Base-by-base conservation (phyloP, 2,113 vertebrate genomes). In the Myrmophylax atrothorax region DNA sequence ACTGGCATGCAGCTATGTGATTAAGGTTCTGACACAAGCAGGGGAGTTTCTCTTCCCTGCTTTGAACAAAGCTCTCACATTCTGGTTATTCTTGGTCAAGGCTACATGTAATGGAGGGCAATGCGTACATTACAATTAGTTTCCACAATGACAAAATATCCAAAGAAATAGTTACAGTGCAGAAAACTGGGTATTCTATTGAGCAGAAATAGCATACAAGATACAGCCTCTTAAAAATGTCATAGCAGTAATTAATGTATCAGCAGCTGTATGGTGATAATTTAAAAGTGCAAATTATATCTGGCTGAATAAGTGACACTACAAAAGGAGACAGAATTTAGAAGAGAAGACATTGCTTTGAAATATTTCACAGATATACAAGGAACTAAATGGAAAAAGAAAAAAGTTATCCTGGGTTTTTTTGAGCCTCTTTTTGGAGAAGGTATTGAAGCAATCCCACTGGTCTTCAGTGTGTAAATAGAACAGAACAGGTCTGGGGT, bases 211-310 rank as follows among this genome's bases (percentile, higher is more conserved):
- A 68, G 26, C 18, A 29, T 29, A 67, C 23, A 87, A 89, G 74
- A 50, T 66, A 75, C 31, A 85, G 60, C 46, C 91, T 96, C 40
- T n/a, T 44, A 82, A 90, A 95, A 95, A 81, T 44, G 33, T 70
- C 24, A 70, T 46, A 33, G 37, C 29, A 49, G 38, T 79, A 90
- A 90, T 95, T 93, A 94, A 68, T 12, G 35, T 22, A 37, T 90
- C 72, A 56, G 53, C 25, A n/a, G 33, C 46, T 87, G 33, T 40
- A n/a, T 18, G 46, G 58, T 63, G 60, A 42, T 76, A 58, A 67
- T 67, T 76, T 93, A 47, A 31, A 95, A 76, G 37, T 14, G 31
- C 53, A 73, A 82, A 84, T 23, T 62, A 42, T 7, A 4, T 84
- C 79, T 84, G 73, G 2, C 10, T 82, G 64, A 94, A 66, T 35